Evolutionary conservation across 2,797 vertebrate genomes (phyloP), one percentile per base, ranked within the genome.

Genomic region (Babyrousa celebensis): DNA sequence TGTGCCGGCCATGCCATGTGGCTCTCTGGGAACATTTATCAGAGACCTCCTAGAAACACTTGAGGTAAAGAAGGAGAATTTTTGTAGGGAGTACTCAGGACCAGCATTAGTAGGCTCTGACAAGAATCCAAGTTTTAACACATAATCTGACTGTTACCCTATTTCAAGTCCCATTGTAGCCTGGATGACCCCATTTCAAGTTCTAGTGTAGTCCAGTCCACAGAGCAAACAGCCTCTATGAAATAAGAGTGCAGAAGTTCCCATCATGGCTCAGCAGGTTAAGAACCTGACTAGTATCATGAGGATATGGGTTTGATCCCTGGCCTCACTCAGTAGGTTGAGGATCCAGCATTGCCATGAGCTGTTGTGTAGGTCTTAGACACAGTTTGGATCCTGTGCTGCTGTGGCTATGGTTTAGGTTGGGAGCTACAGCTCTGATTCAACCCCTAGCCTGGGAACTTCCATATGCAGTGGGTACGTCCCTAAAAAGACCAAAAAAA

Each of bases 1-100:
- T 12, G 12, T 4, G 71, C 8, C 40, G 16, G 18, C 16, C 17
- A 54, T 11, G 8, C 15, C 5, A 3, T 1, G 15, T 7, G 8
- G 9, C 25, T 88, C 83, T 68, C 60, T 15, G 23, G 9, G 3
- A 91, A 25, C 29, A 5, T 40, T 79, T 36, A 17, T 32, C 23
- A 86, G 10, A 77, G 7, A 29, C 4, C 20, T 84, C 48, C 60
- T 68, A 78, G 62, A 89, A 93, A 70, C 14, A 62, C 54, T 54
- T 18, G 27, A 1, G 16, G 63, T 12, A 70, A 70, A 67, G 2
- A 93, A 3, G 25, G 54, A 77, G 36, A n/a, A 15, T 52, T 89
- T 91, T 71, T 54, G 23, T 4, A 40, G 3, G n/a, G 71, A 9
- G 27, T 48, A 3, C 20, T 62, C 12, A 67, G 43, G 36, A 36